Evolutionary conservation across 2,888 invertebrate species (phyloP).

Genomic region (Heliothis peltigera): DNA sequence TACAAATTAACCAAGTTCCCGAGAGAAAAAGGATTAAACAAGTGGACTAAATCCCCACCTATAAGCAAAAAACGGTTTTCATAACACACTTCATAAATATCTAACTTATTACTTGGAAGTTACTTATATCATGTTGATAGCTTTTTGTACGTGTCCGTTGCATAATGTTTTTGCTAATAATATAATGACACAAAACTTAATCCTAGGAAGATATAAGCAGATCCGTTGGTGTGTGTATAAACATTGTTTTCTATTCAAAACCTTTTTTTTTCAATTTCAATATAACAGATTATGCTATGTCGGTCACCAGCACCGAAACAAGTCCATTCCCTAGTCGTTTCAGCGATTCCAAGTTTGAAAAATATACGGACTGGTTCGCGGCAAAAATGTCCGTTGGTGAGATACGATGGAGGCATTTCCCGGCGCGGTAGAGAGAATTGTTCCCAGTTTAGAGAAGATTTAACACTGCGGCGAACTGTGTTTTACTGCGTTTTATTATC

Average conservation of each 20-base stretch:
- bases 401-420: conserved; percentile 53
- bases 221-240: neutral
- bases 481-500: conserved; percentile 67
- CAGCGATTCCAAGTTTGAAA: conserved; percentile 45
- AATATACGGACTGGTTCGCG: conserved; percentile 41
- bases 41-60: no score
- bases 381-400: conserved; percentile 56
- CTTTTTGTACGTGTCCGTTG: no score
- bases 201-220: no score
- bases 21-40: no score
- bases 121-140: no score
- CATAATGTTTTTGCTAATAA: no score
- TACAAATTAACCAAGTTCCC: no score
- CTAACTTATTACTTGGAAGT: no score
- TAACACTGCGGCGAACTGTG: conserved; percentile 62
- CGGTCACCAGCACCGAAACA: conserved; percentile 23
- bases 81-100: no score
- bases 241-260: neutral
- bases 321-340: conserved; percentile 24
- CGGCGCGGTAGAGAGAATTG: conserved; percentile 57
- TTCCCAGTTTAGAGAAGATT: conserved; percentile 66
- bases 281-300: conserved; percentile 20
- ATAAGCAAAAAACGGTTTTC: no score
- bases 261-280: neutral
- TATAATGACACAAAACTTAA: neutral